A percentile compares a stretch with the other conserved stretches of the same genome.
Evolutionary conservation across 2,888 invertebrate genomes (phyloP).

Genomic region (Lobophora halterata): DNA sequence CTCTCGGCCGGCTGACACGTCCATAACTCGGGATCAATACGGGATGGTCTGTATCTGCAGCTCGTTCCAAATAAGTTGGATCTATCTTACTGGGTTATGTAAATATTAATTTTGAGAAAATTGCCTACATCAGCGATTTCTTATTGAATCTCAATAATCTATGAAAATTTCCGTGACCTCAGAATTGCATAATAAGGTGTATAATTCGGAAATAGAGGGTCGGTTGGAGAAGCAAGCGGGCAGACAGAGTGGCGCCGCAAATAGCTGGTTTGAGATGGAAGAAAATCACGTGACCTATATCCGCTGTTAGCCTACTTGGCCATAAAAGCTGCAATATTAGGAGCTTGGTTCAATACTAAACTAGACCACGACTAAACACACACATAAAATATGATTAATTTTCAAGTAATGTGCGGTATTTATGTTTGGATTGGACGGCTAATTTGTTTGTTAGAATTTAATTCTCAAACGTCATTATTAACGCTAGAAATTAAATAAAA

Average conservation of each 20-base stretch:
- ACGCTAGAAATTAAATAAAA: no score
- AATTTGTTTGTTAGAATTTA: background rate
- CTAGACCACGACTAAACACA: background rate
- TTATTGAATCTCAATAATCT: slow-evolving; percentile 18
- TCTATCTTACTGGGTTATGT: slow-evolving; percentile 22
- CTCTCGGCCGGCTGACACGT: slow-evolving; percentile 41
- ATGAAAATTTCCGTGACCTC: slow-evolving; percentile 11
- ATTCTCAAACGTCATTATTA: background rate
- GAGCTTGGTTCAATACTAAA: slow-evolving; percentile 7
- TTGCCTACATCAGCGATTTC: slow-evolving; percentile 19
- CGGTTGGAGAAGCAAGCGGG: slow-evolving; percentile 30
- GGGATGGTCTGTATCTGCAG: slow-evolving; percentile 57
- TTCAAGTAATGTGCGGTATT: background rate
- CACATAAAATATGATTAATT: background rate
- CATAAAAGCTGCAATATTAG: slow-evolving; percentile 8
- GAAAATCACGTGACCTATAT: slow-evolving; percentile 40
- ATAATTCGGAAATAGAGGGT: slow-evolving; percentile 26
- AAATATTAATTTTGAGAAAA: slow-evolving; percentile 23
- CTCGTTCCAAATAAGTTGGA: slow-evolving; percentile 33
- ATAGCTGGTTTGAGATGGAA: slow-evolving; percentile 34
- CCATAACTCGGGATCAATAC: slow-evolving; percentile 67
- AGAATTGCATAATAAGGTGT: slow-evolving; percentile 26
- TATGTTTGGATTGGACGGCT: background rate
- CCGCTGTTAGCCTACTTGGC: slow-evolving; percentile 2
- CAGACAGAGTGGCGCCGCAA: slow-evolving; percentile 60